Evolutionary conservation across 2,113 vertebrate genomes (phyloP), one percentile per base, ranked within the genome.

Genomic region (Tetrao urogallus): DNA sequence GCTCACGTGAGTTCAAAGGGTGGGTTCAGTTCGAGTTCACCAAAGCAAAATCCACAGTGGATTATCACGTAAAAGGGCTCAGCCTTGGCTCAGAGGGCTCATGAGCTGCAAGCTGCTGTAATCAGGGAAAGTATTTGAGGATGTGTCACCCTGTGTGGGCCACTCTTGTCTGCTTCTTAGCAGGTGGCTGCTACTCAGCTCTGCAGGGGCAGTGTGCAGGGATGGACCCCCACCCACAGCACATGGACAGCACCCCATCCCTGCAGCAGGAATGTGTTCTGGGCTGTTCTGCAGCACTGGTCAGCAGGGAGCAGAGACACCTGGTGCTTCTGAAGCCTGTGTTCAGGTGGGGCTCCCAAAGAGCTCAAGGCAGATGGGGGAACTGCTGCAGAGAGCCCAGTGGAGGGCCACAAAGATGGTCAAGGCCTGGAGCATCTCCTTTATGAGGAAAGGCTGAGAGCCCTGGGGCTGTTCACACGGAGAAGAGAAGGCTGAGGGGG

Each of bases 21-120:
- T 86, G 69, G 56, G 92, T 93, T 96, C 96, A 95, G 50, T 52
- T 84, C 4, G 4, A 94, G 95, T 90, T 95, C 90, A 93, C 7
- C 19, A 57, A 88, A 48, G 70, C 58, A 88, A 95, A 95, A 81
- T 88, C 66, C 88, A 36, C n/a, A 22, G 30, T 40, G 73, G 93
- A 90, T 96, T 93, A 95, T 83, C 86, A 57, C 61, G 67, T 58
- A 64, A 42, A 86, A 93, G 86, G 76, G 60, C 76, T 96, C 87
- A 78, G 61, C 61, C 86, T 43, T 78, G 70, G 77, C 93, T 95
- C 69, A 52, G 82, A 47, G 86, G 32, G 14, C 82, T 67, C 72
- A 8, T 54, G 78, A 58, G 61, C 65, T 73, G 52, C 73, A 47
- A 81, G 83, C 21, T 54, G 45, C 80, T 74, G 13, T 92, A 93